Evolutionary conservation across 2,113 vertebrate genomes (phyloP).

Genomic region (Garra rufa): DNA sequence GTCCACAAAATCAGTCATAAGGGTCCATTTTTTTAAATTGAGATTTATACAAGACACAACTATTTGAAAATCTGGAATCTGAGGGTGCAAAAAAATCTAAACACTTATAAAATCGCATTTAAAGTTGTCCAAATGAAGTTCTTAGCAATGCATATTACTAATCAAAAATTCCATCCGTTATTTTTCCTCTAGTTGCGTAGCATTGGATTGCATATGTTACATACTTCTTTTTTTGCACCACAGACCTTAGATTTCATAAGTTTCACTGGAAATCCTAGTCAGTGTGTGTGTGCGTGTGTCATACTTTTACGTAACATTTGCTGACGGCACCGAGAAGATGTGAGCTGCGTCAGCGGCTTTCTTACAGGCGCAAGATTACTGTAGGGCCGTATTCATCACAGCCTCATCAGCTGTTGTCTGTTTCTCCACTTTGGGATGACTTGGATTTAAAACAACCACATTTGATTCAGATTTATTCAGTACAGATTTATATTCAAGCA

Average conservation of each 20-base stretch:
- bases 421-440: background rate
- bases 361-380: background rate
- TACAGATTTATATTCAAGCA: background rate
- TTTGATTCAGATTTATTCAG: background rate
- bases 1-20: too few species aligned
- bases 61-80: too few species aligned
- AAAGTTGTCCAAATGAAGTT: too few species aligned
- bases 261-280: background rate
- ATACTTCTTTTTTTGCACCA: background rate
- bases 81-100: too few species aligned
- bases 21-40: too few species aligned
- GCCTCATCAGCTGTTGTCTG: background rate
- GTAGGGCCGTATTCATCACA: background rate
- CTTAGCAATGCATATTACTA: too few species aligned
- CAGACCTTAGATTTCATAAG: background rate
- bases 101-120: too few species aligned
- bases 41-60: too few species aligned
- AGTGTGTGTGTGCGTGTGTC: background rate
- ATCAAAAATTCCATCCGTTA: too few species aligned
- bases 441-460: background rate
- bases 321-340: background rate
- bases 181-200: background rate
- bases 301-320: constrained; percentile 19
- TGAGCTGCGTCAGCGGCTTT: background rate
- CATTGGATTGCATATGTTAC: background rate